Evolutionary conservation across 2,888 invertebrate species (phyloP).

Genomic region (Omphaloscelis lunosa): DNA sequence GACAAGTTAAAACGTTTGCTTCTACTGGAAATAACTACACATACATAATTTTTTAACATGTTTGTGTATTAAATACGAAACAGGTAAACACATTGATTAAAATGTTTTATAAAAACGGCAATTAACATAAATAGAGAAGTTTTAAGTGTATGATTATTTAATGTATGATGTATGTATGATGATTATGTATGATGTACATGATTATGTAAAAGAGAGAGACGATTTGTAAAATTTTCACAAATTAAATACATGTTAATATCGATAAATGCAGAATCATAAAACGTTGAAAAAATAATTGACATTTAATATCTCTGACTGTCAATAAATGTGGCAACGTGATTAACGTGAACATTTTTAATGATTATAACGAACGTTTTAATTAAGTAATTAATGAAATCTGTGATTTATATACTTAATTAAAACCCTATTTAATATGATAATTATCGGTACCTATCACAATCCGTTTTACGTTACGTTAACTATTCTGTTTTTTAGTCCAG

Average conservation of each 20-base stretch:
- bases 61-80: not conserved
- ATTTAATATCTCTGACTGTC: conserved; percentile 8
- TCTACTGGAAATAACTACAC: not conserved
- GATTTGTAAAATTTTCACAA: not conserved
- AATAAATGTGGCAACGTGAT: conserved; percentile 12
- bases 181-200: no score
- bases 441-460: no score
- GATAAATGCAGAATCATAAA: not conserved
- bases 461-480: not conserved
- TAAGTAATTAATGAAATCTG: conserved; percentile 2
- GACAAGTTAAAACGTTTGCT: conserved; percentile 20
- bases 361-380: conserved; percentile 23
- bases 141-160: not conserved
- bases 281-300: conserved; percentile 18
- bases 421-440: not conserved
- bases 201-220: not conserved
- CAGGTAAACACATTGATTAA: not conserved
- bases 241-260: not conserved
- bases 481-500: not conserved
- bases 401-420: conserved; percentile 2
- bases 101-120: not conserved
- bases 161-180: no score
- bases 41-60: not conserved
- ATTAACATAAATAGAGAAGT: not conserved
- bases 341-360: conserved; percentile 3